A percentile compares a stretch with the other conserved stretches of the same genome.
These are phyloP conservation scores for Dendroctonus valens DNA, from an alignment of 1,140 invertebrate species.

Conservation along the genomic window DNA sequence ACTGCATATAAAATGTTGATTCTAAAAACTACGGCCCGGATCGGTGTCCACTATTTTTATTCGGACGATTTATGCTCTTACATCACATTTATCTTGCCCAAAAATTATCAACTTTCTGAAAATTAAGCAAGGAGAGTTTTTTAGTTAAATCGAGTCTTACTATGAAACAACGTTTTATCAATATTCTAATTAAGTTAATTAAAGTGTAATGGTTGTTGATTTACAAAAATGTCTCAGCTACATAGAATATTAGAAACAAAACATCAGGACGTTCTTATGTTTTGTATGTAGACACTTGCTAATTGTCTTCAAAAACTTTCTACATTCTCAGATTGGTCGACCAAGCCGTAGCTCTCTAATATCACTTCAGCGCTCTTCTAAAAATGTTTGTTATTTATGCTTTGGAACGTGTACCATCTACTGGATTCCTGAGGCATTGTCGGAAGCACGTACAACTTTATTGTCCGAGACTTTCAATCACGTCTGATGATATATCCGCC, in stretches of 20 bases:
- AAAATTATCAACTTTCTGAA: neutral
- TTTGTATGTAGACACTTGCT: neutral
- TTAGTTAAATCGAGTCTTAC: too few species aligned
- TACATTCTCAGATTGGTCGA: neutral
- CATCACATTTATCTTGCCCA: neutral
- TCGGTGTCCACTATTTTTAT: neutral
- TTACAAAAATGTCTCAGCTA: neutral
- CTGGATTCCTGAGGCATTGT: slow-evolving; percentile 18
- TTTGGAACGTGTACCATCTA: slow-evolving; percentile 15
- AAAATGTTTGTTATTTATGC: slow-evolving; percentile 32
- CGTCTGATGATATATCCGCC: slow-evolving; percentile 15
- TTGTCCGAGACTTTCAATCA: slow-evolving; percentile 30
- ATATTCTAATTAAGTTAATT: neutral
- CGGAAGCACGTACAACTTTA: slow-evolving; percentile 20
- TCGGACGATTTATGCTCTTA: neutral
- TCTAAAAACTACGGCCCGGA: slow-evolving; percentile 5
- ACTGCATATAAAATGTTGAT: slow-evolving; percentile 22
- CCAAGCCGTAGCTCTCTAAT: slow-evolving; percentile 15
- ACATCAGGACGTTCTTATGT: neutral
- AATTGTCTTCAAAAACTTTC: neutral
- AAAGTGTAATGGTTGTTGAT: neutral
- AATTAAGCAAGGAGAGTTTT: too few species aligned
- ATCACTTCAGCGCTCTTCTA: slow-evolving; percentile 14
- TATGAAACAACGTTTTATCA: too few species aligned
- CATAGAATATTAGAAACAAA: too few species aligned